Evolutionary conservation across 1,140 invertebrate species (phyloP).

Genomic region (Kradibia gibbosae): DNA sequence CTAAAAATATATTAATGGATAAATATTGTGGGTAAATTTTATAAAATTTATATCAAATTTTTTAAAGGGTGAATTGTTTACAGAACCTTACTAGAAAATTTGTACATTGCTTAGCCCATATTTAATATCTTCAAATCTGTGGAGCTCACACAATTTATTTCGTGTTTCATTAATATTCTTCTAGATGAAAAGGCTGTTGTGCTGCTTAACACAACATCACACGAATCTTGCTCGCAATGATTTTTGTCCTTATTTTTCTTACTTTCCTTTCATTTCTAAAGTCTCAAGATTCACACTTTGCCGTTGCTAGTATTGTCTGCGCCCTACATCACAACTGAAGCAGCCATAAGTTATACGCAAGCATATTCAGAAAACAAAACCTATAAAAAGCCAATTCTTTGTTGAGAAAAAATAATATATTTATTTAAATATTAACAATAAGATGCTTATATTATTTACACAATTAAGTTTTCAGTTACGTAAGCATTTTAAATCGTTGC

Average conservation of each 20-base stretch:
- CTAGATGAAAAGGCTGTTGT: not conserved
- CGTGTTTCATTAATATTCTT: not conserved
- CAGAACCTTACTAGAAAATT: too few relatives aligned
- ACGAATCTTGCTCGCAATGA: not conserved
- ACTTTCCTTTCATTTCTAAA: not conserved
- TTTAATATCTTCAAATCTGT: too few relatives aligned
- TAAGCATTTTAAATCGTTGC: too few relatives aligned
- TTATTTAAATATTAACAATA: not conserved
- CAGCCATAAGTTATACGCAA: not conserved
- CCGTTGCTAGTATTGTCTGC: not conserved
- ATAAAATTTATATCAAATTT: too few relatives aligned
- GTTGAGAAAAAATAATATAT: not conserved
- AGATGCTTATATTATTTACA: not conserved
- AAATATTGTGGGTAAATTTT: too few relatives aligned
- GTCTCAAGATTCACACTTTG: not conserved
- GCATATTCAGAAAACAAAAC: not conserved
- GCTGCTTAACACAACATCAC: not conserved
- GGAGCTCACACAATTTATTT: too few relatives aligned
- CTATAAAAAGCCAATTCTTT: not conserved
- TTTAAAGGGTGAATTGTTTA: too few relatives aligned
- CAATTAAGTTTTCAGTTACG: not conserved
- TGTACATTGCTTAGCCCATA: too few relatives aligned
- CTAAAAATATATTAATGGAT: too few relatives aligned
- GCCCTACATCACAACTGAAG: not conserved
- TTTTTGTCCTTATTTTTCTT: not conserved